A percentile compares a stretch with the other conserved stretches of the same genome.
phyloP scores from a whole-genome alignment of 2,797 vertebrate genomes.

The Argentina silus region DNA sequence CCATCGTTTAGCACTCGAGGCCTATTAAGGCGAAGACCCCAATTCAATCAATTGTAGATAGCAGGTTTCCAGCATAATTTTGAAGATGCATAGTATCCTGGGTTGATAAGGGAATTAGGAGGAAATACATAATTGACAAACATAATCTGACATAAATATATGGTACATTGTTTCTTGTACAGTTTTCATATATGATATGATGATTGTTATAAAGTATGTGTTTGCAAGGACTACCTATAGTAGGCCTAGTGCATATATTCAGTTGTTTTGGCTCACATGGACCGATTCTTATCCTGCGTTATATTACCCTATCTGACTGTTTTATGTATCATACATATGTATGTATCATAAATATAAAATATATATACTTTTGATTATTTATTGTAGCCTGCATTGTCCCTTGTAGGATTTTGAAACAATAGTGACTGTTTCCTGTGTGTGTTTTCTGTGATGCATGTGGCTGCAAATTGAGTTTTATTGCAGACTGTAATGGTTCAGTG shows the following conservation, averaged over 20 bases:
- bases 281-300: no score
- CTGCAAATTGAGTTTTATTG: constrained; percentile 7
- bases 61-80: no score
- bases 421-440: not conserved
- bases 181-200: not conserved
- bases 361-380: no score
- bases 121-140: not conserved
- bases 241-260: no score
- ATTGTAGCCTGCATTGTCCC: not conserved
- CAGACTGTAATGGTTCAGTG: constrained; percentile 11
- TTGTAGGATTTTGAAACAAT: not conserved
- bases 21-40: not conserved
- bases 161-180: not conserved
- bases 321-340: no score
- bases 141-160: no score
- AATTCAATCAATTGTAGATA: no score
- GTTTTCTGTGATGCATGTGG: constrained; percentile 20
- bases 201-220: no score
- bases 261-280: no score
- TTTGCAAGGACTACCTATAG: no score
- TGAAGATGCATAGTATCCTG: not conserved
- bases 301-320: no score
- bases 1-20: not conserved
- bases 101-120: not conserved
- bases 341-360: no score